Percentiles rank a stretch among this genome's conserved stretches.
Conservation (phyloP, 2,113 vertebrate genomes). For the Mirza zaza region DNA sequence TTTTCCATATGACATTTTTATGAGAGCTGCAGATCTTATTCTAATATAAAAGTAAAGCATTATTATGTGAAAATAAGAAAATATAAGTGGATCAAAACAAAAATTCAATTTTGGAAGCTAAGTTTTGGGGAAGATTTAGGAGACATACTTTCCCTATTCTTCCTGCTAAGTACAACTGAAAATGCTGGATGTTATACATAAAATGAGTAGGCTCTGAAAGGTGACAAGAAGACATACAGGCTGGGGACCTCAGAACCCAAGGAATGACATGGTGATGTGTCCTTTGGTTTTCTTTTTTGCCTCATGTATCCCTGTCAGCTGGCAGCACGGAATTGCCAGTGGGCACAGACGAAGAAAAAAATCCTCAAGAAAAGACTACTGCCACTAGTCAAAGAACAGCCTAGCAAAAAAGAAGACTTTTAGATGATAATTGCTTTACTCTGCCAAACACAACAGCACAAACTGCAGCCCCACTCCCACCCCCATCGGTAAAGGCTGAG, state of each 20-base stretch:
- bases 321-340: background rate
- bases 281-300: background rate
- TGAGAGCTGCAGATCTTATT: background rate
- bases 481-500: background rate
- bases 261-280: background rate
- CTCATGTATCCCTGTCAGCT: background rate
- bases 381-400: background rate
- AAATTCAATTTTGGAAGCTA: background rate
- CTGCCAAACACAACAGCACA: background rate
- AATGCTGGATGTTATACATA: background rate
- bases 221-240: background rate
- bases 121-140: background rate
- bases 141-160: background rate
- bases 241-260: background rate
- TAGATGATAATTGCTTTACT: background rate
- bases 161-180: background rate
- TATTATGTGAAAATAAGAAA: background rate
- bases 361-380: background rate
- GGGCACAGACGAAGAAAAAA: background rate
- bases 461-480: background rate
- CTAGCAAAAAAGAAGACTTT: background rate
- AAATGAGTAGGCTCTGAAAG: background rate
- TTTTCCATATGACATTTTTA: slow-evolving; percentile 29
- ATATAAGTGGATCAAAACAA: background rate
- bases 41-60: background rate